Evolutionary conservation across 1,140 invertebrate genomes (phyloP), one percentile per base, ranked within the genome.

Genomic region (Nephotettix cincticeps): DNA sequence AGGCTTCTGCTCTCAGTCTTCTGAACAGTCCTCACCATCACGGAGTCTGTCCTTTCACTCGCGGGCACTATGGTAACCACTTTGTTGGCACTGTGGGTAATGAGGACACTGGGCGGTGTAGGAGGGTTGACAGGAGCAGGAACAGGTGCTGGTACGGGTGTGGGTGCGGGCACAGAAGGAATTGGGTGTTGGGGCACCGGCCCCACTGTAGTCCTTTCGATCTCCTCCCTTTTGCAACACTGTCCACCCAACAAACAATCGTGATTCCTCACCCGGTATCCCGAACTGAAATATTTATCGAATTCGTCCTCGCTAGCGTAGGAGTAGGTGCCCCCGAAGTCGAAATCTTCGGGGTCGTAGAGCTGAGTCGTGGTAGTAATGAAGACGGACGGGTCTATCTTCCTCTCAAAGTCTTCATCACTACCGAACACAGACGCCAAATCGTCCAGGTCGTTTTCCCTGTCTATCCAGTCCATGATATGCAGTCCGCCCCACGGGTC

Each of bases 171-270:
- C 6, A 77, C 75, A 1, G 79, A 77, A 61, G 78, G 71, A 13
- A 75, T 78, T n/a, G 63, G 63, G n/a, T 25, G 28, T 28, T 32
- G 27, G 21, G 36, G 29, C 47, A 54, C 45, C 4, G 51, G 43
- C 32, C 43, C 3, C 25, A 43, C 36, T 70, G 61, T 17, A 51
- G 76, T 76, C 68, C 79, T 79, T 74, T 85, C 83, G 61, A 28
- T 27, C 21, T 61, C 56, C 85, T 83, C n/a, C 66, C 83, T 83
- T 69, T 81, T 83, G 70, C 80, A 82, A 75, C 86, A 87, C 17
- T 84, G 79, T 0, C 87, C 88, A 0, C 86, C 85, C 88, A 88
- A 90, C 88, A 89, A 89, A 77, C 87, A 89, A 75, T 89, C 88
- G 80, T 89, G 85, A 72, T 86, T 85, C 19, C 83, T 75, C n/a